Conservation (phyloP, 2,888 invertebrate species). For the Synergus umbraculus region DNA sequence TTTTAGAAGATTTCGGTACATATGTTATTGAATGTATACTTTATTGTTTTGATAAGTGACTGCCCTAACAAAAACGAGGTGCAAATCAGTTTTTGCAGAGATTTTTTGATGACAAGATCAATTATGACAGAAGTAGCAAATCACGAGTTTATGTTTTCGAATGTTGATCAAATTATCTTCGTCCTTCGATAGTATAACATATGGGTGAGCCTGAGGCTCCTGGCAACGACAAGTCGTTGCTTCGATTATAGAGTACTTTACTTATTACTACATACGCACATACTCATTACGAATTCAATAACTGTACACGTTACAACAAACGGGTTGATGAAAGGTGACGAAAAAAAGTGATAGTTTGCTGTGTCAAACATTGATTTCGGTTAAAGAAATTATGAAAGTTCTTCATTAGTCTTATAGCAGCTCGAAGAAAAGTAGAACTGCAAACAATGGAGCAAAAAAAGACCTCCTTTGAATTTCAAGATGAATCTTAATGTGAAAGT, state of each 20-base stretch:
- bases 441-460: conserved; percentile 16
- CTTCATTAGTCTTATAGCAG: background rate
- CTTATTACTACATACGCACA: background rate
- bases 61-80: background rate
- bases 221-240: conserved; percentile 12
- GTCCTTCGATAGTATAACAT: conserved; percentile 33
- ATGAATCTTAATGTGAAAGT: conserved; percentile 24
- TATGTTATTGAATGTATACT: no score
- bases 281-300: conserved; percentile 24
- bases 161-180: conserved; percentile 18
- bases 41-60: no score
- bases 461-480: conserved; percentile 26
- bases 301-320: conserved; percentile 8
- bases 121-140: background rate
- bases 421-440: conserved; percentile 1
- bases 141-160: background rate
- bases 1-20: no score
- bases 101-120: background rate
- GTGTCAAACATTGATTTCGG: conserved; percentile 2
- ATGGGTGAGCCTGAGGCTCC: conserved; percentile 22
- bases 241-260: conserved; percentile 2
- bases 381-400: conserved; percentile 37
- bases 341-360: conserved; percentile 1
- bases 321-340: conserved; percentile 18
- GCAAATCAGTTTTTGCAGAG: background rate